Conservation (phyloP, 2,888 invertebrate genomes). For the Adelphocoris suturalis region DNA sequence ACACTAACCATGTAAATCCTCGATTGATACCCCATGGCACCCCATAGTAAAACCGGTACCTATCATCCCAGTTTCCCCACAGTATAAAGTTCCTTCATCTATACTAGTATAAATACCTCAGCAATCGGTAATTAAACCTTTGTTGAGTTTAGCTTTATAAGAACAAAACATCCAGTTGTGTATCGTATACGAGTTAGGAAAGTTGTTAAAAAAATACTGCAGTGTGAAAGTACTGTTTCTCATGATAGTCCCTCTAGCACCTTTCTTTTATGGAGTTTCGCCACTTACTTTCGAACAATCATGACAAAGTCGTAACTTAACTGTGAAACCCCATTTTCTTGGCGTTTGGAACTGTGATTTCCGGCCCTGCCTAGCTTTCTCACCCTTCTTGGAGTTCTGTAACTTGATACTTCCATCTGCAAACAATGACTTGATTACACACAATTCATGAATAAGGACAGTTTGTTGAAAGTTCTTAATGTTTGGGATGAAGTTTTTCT, state of each 20-base stretch:
- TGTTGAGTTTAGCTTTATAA: too few relatives aligned
- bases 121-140: too few relatives aligned
- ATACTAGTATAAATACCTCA: too few relatives aligned
- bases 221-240: too few relatives aligned
- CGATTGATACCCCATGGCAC: too few relatives aligned
- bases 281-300: neutral
- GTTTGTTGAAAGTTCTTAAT: neutral
- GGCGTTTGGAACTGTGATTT: neutral
- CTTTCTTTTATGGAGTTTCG: neutral
- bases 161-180: too few relatives aligned
- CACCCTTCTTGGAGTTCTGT: neutral
- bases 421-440: neutral
- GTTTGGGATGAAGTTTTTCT: neutral
- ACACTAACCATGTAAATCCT: too few relatives aligned
- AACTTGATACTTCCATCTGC: neutral
- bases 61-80: too few relatives aligned
- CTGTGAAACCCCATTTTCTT: neutral
- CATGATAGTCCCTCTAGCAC: neutral
- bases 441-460: neutral
- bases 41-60: too few relatives aligned
- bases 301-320: neutral
- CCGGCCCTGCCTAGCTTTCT: neutral
- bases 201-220: too few relatives aligned
- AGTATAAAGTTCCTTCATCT: too few relatives aligned
- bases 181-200: too few relatives aligned